Evolutionary conservation across 2,113 vertebrate species (phyloP).

Genomic region (Falcunculus frontatus): DNA sequence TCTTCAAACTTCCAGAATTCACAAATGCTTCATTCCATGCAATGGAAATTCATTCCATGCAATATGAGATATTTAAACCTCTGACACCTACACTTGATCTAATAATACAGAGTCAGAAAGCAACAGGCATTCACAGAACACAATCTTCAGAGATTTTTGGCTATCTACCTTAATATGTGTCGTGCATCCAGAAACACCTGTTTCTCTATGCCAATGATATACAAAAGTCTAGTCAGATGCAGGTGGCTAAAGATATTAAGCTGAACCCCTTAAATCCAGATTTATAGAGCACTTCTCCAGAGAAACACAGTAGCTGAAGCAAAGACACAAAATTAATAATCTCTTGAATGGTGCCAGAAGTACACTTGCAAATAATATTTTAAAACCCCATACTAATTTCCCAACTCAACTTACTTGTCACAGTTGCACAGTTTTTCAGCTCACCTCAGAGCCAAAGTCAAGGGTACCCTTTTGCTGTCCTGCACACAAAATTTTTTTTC

Average conservation of each 20-base stretch:
- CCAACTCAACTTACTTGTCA: not conserved
- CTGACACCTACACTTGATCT: not conserved
- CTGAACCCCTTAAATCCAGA: not conserved
- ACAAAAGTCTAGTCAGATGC: not conserved
- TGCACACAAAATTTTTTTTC: not conserved
- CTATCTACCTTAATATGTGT: not conserved
- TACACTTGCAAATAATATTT: not conserved
- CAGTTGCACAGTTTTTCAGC: not conserved
- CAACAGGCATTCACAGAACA: not conserved
- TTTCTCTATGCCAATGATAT: accelerated
- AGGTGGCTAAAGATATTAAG: not conserved
- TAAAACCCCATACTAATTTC: not conserved
- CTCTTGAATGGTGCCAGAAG: not conserved
- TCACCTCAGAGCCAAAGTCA: not conserved
- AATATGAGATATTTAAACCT: not conserved
- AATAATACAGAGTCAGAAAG: not conserved
- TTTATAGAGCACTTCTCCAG: not conserved
- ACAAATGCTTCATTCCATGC: not conserved
- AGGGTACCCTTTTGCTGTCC: not conserved
- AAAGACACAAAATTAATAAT: not conserved
- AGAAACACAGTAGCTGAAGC: not conserved
- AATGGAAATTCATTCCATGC: not conserved
- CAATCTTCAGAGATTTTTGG: not conserved
- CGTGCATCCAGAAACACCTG: not conserved
- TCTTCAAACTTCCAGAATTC: not conserved